Evolutionary conservation across 35 echinoderm and acorn worm genomes (phyloP), one percentile per base, ranked within the genome.

Genomic region (Hemicentrotus pulcherrimus): DNA sequence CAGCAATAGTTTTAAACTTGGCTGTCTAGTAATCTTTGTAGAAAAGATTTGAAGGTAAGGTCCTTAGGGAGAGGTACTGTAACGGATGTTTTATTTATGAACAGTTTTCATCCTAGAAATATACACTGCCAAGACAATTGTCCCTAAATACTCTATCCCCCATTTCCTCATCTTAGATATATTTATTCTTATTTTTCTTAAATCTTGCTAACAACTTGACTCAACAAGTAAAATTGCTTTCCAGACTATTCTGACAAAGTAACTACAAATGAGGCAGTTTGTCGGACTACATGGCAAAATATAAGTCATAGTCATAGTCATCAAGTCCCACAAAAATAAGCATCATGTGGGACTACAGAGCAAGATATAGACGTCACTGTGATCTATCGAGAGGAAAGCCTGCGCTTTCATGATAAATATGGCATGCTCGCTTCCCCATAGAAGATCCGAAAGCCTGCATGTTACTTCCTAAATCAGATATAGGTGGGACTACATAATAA

Each of bases 401-500:
- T 78, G 65, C 24, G 65, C 65, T 28, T 78, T 78, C 65, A 78
- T 18, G 22, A 78, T 78, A 78, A 78, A 78, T 78, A 78, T 28
- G 24, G 65, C 65, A 78, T 28, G 65, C 65, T 78, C 28, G 19
- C 65, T 78, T 78, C 65, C 65, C 65, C 5, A n/a, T 4, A 78
- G 65, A 28, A 78, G 28, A 78, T 78, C 22, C 65, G 5, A 78
- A 28, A 78, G 65, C 65, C 65, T 78, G 22, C 65, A 78, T 78
- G 65, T n/a, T 78, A 78, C 65, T 78, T 78, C 65, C 65, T n/a
- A 78, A 78, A 78, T 78, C 65, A 28, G 65, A 78, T 78, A 78
- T 78, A 78, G 2, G 65, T 78, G 65, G 65, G 65, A 78, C 65
- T 78, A 78, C 65, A 78, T 78, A 78, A 78, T n/a, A 78, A 78